Conservation (phyloP, 2,113 vertebrate species). For the Podocnemis expansa region DNA sequence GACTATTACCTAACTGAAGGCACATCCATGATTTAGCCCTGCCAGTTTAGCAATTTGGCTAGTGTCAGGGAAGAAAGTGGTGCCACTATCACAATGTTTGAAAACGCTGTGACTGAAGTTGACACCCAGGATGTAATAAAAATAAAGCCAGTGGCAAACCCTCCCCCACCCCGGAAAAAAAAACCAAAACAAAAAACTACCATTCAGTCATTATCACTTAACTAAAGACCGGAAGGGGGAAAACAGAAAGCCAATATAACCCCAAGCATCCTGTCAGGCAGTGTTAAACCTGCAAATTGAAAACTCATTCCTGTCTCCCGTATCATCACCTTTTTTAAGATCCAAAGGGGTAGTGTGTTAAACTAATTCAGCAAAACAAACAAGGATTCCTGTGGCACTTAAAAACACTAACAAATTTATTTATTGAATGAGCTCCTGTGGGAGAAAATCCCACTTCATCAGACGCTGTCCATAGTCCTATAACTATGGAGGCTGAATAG, state of each 20-base stretch:
- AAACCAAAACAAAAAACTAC: background rate
- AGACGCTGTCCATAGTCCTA: background rate
- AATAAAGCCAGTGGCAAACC: background rate
- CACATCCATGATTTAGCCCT: background rate
- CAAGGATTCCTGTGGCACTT: too few species aligned
- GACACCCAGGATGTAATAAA: accelerated
- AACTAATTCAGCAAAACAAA: too few species aligned
- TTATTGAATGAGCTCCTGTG: too few species aligned
- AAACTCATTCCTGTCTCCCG: background rate
- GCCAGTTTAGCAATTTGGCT: background rate
- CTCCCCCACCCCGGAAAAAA: too few species aligned
- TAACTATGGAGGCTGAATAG: background rate
- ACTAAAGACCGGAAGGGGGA: background rate
- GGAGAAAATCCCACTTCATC: too few species aligned
- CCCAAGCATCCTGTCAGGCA: background rate
- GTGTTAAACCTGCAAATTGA: background rate
- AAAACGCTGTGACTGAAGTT: slow-evolving; percentile 10
- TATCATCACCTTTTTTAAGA: background rate
- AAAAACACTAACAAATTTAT: too few species aligned
- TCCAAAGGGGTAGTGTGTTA: too few species aligned
- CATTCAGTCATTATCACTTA: background rate
- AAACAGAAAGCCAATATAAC: background rate
- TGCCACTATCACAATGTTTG: background rate
- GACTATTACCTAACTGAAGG: too few species aligned
- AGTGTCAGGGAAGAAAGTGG: background rate